Percentiles rank a stretch among this genome's conserved stretches.
phyloP scores from a whole-genome alignment of 2,797 vertebrate species.

The Notoglanidium macrostoma region DNA sequence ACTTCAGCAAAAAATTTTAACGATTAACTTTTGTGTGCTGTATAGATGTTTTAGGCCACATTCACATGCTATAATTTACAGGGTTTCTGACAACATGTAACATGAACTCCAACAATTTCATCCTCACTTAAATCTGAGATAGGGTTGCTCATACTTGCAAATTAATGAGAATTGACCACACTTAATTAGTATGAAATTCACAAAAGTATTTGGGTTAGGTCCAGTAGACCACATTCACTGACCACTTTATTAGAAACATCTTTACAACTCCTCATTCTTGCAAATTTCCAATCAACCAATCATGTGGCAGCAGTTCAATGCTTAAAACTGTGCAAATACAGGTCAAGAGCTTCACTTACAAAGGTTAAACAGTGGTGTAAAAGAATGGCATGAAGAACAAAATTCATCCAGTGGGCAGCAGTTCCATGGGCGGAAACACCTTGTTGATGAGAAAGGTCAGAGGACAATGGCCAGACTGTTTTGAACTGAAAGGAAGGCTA shows the following conservation, averaged over 20 bases:
- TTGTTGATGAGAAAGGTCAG: background rate
- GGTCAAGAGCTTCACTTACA: background rate
- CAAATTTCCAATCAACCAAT: background rate
- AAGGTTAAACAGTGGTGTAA: background rate
- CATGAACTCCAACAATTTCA: background rate
- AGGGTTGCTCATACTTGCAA: background rate
- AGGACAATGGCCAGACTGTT: background rate
- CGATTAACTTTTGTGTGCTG: background rate
- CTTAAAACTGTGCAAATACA: background rate
- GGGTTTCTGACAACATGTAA: too few species aligned
- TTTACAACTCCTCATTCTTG: background rate
- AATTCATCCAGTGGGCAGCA: background rate
- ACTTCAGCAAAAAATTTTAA: constrained; percentile 8
- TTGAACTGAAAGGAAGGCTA: constrained; percentile 1
- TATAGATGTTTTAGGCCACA: constrained; percentile 21
- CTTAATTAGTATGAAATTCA: background rate
- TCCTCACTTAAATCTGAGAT: background rate
- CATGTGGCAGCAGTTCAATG: background rate
- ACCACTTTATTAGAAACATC: background rate
- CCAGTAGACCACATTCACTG: background rate
- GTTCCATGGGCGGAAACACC: background rate
- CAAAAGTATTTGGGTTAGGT: background rate
- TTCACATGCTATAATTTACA: background rate
- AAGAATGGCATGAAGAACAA: background rate
- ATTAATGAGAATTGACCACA: background rate